A percentile compares a stretch with the other conserved stretches of the same genome.
phyloP scores from a whole-genome alignment of 2,797 vertebrate species.

The Hyperoplus immaculatus region DNA sequence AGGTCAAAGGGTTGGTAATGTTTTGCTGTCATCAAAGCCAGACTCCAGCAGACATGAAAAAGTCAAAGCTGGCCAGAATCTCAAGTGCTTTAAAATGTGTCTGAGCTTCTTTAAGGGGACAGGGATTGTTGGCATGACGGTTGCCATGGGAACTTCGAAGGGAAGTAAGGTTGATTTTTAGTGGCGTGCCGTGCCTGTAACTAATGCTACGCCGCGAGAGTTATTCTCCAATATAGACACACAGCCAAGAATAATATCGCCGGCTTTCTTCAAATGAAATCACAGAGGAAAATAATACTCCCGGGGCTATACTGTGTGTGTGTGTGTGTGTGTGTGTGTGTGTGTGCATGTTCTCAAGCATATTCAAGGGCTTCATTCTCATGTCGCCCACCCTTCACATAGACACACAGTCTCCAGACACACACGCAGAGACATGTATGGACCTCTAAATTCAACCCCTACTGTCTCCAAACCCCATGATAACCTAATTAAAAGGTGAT shows the following conservation, averaged over 20 bases:
- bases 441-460: conserved; percentile 36
- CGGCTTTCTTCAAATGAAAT: conserved; percentile 54
- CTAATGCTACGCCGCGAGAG: conserved; percentile 54
- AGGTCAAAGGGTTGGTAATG: conserved; percentile 56
- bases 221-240: conserved; percentile 65
- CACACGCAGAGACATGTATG: conserved; percentile 7
- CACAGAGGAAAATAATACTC: conserved; percentile 23
- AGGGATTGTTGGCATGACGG: conserved; percentile 25
- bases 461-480: conserved; percentile 35
- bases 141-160: conserved; percentile 58
- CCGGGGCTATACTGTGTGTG: conserved; percentile 22
- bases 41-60: conserved; percentile 1
- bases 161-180: conserved; percentile 42
- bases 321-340: conserved; percentile 8
- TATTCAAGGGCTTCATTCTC: conserved; percentile 19
- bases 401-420: conserved; percentile 7
- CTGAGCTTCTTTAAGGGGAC: conserved; percentile 1
- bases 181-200: conserved; percentile 49
- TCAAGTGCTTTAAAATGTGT: conserved; percentile 30
- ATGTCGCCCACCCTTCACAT: conserved; percentile 15
- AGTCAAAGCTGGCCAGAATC: conserved; percentile 9
- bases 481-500: conserved; percentile 56
- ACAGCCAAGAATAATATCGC: conserved; percentile 60
- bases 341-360: conserved; percentile 27
- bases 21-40: conserved; percentile 57